These are phyloP conservation scores for Colossoma macropomum DNA, from an alignment of 2,113 vertebrate genomes.

Conservation along the genomic window DNA sequence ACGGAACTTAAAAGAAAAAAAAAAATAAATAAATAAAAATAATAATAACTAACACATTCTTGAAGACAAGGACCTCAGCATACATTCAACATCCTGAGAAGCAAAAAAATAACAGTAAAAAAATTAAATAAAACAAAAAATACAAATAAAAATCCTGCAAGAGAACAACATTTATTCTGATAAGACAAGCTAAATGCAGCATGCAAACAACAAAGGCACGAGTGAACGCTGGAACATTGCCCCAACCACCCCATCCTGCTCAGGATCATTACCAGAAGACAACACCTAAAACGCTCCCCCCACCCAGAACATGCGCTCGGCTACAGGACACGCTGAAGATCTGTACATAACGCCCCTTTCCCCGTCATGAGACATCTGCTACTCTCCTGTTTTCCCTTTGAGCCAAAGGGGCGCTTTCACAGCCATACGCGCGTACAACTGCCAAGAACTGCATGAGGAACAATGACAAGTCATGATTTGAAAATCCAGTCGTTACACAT, in stretches of 20 bases:
- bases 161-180: constrained; percentile 36
- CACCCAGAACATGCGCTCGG: constrained; percentile 45
- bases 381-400: constrained; percentile 61
- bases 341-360: constrained; percentile 45
- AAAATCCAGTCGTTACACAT: constrained; percentile 63
- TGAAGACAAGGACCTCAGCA: constrained; percentile 60
- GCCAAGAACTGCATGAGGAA: constrained; percentile 73
- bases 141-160: constrained; percentile 41
- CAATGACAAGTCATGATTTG: constrained; percentile 68
- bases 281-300: background rate
- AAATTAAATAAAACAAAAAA: constrained; percentile 33
- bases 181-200: constrained; percentile 10
- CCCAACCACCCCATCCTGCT: constrained; percentile 61
- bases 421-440: constrained; percentile 73
- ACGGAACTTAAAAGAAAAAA: constrained; percentile 21
- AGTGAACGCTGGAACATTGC: constrained; percentile 38
- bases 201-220: constrained; percentile 12
- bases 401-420: constrained; percentile 59
- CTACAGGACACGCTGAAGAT: constrained; percentile 35
- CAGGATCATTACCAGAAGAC: constrained; percentile 33
- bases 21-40: background rate
- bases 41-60: constrained; percentile 34
- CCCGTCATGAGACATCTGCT: constrained; percentile 65
- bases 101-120: too few species aligned
- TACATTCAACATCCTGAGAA: constrained; percentile 58